A percentile compares a stretch with the other conserved stretches of the same genome.
These are phyloP conservation scores for Eustalomyia histrio DNA, from an alignment of 2,888 invertebrate species.

Conservation along the genomic window DNA sequence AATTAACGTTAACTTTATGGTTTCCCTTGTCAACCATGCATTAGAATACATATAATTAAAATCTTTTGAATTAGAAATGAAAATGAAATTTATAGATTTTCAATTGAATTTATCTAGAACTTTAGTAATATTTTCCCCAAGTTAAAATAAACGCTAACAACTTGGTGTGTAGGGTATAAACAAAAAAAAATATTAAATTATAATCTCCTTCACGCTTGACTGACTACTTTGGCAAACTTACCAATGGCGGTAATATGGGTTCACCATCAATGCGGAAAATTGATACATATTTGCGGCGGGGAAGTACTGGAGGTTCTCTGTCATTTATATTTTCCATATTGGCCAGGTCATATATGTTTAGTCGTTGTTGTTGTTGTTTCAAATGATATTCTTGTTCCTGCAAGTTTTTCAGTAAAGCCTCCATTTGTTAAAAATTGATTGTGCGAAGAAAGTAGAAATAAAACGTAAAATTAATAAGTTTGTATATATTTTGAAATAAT, in stretches of 20 bases:
- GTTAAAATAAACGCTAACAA: background rate
- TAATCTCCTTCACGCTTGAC: constrained; percentile 37
- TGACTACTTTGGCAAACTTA: constrained; percentile 67
- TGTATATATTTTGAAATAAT: background rate
- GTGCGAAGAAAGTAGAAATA: background rate
- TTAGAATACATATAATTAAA: too few relatives aligned
- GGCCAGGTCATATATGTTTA: constrained; percentile 4
- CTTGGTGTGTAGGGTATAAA: constrained; percentile 4
- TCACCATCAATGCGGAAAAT: constrained; percentile 77
- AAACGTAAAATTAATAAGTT: background rate
- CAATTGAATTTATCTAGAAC: background rate
- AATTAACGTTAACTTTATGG: too few relatives aligned
- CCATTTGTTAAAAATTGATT: constrained; percentile 38
- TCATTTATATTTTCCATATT: constrained; percentile 38
- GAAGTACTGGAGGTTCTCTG: constrained; percentile 15
- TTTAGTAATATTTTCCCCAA: background rate
- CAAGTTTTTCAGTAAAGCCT: constrained; percentile 40
- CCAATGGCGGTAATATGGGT: constrained; percentile 77
- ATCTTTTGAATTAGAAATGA: too few relatives aligned
- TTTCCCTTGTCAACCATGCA: too few relatives aligned
- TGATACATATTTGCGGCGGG: constrained; percentile 67
- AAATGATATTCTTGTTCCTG: constrained; percentile 44
- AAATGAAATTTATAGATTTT: too few relatives aligned
- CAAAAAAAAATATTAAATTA: background rate
- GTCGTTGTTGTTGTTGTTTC: constrained; percentile 18